Evolutionary conservation across 2,113 vertebrate genomes (phyloP).

Genomic region (Zeus faber): DNA sequence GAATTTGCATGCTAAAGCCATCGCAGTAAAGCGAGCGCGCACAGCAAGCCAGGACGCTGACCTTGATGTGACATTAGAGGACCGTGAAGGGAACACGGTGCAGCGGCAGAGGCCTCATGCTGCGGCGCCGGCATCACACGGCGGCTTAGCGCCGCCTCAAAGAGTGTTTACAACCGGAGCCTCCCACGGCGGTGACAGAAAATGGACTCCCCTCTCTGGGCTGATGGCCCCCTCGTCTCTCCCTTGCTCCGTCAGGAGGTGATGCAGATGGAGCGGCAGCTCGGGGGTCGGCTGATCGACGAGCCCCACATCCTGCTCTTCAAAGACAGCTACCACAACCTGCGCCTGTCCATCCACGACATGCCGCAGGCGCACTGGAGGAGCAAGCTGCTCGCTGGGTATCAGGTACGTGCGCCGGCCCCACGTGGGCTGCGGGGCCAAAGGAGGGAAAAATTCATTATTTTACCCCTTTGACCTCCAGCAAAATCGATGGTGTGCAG

Average conservation of each 20-base stretch:
- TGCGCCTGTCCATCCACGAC: conserved; percentile 96
- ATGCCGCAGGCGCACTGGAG: conserved; percentile 97
- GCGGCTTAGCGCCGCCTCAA: too few relatives aligned
- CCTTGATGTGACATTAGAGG: conserved; percentile 67
- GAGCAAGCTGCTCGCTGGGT: conserved; percentile 95
- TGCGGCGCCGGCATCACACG: conserved; percentile 41
- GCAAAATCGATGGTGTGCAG: too few relatives aligned
- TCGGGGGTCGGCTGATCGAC: conserved; percentile 94
- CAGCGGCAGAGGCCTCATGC: conserved; percentile 40
- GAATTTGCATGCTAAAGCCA: conserved; percentile 57
- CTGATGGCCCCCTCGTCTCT: neutral
- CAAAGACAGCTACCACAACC: conserved; percentile 99
- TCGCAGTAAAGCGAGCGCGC: conserved; percentile 19
- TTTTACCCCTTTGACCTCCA: too few relatives aligned
- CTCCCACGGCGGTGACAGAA: too few relatives aligned
- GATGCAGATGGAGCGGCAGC: conserved; percentile 95
- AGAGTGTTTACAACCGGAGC: neutral
- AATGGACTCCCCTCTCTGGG: neutral
- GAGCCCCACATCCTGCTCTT: conserved; percentile 93
- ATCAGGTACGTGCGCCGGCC: conserved; percentile 94
- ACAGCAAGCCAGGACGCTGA: conserved; percentile 34
- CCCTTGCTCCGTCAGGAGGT: conserved; percentile 82
- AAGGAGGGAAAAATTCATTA: too few relatives aligned
- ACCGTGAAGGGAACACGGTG: conserved; percentile 25
- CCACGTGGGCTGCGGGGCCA: too few relatives aligned